A percentile compares a stretch with the other conserved stretches of the same genome.
Conservation (phyloP, 2,888 invertebrate species). For the Beris morrisii region DNA sequence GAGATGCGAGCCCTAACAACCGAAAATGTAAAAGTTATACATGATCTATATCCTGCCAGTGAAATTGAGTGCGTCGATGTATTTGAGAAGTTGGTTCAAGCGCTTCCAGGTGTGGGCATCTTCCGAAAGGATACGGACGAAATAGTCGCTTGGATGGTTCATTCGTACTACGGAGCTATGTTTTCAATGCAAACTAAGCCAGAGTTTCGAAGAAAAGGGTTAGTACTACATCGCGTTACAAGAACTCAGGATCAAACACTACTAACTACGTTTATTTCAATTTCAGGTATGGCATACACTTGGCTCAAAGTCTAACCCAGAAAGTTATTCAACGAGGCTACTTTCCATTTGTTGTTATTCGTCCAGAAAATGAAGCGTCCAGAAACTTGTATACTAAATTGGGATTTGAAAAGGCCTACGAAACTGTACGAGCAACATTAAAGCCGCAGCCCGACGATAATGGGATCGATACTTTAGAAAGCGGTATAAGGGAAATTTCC, state of each 20-base stretch:
- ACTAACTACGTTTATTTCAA: neutral
- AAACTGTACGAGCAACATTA: constrained; percentile 78
- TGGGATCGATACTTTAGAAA: constrained; percentile 40
- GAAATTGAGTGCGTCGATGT: constrained; percentile 84
- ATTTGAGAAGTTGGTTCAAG: constrained; percentile 76
- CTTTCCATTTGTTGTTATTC: constrained; percentile 82
- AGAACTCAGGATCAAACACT: neutral
- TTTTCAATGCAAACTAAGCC: constrained; percentile 88
- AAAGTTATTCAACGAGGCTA: constrained; percentile 74
- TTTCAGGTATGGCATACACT: constrained; percentile 67
- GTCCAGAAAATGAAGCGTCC: constrained; percentile 85
- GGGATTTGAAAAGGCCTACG: constrained; percentile 78
- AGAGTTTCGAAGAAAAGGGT: constrained; percentile 72
- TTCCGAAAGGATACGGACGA: constrained; percentile 68
- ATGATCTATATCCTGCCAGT: constrained; percentile 85
- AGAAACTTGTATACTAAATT: constrained; percentile 80
- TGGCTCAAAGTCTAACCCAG: constrained; percentile 68
- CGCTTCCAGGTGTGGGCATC: constrained; percentile 79
- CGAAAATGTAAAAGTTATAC: constrained; percentile 79
- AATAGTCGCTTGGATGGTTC: constrained; percentile 88
- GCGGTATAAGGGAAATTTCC: constrained; percentile 1
- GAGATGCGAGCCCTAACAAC: constrained; percentile 75
- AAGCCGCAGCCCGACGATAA: constrained; percentile 56
- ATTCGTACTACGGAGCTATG: constrained; percentile 89
- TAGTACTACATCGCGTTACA: constrained; percentile 37